phyloP scores from a whole-genome alignment of 2,797 vertebrate genomes.

The Acropternis orthonyx region DNA sequence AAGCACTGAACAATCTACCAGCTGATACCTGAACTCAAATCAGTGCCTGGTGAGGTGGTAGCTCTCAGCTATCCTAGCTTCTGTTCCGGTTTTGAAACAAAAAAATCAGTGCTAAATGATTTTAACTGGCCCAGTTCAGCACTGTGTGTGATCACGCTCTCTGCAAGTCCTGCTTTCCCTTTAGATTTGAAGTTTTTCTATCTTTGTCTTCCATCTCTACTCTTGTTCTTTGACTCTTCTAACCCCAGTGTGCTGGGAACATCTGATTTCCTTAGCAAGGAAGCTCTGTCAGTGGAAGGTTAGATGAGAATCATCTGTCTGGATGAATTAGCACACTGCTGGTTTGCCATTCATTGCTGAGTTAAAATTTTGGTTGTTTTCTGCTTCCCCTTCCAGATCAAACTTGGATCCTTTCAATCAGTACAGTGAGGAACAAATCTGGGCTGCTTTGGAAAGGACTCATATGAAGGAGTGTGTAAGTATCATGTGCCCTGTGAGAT shows the following conservation, averaged over 20 bases:
- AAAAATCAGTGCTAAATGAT: not conserved
- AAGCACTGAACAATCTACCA: not conserved
- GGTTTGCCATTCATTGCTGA: not conserved
- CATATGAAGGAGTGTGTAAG: conserved; percentile 97
- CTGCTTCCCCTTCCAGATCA: conserved; percentile 74
- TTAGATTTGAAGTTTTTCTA: not conserved
- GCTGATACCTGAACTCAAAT: not conserved
- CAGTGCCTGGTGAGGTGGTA: not conserved
- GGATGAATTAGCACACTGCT: not conserved
- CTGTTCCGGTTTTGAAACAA: not conserved
- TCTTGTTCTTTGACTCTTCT: not conserved
- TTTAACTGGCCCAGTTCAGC: not conserved
- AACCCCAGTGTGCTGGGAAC: not conserved
- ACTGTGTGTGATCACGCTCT: not conserved
- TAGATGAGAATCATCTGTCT: not conserved
- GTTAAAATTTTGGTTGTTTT: conserved; percentile 1
- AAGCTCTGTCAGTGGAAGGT: not conserved
- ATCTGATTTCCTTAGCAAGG: not conserved
- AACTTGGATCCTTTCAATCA: conserved; percentile 90
- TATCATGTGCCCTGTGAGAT: not conserved
- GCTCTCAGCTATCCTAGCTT: not conserved
- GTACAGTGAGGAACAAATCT: conserved; percentile 87
- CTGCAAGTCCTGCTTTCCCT: not conserved
- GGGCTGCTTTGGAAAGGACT: conserved; percentile 90
- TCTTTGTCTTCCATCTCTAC: not conserved